phyloP scores from a whole-genome alignment of 2,888 invertebrate species.

The Scaptomyza tumidula region DNA sequence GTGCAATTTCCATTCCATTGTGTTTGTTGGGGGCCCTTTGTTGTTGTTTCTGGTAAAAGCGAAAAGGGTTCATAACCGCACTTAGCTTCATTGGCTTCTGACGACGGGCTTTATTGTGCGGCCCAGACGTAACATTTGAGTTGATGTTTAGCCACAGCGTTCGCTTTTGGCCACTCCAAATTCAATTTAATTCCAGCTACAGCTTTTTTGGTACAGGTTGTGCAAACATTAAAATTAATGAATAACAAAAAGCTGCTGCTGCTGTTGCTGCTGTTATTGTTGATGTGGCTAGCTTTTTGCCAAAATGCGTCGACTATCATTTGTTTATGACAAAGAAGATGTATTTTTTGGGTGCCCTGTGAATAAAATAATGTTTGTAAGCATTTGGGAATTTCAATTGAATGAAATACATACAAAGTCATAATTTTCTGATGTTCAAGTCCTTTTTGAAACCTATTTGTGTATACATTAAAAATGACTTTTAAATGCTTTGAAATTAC shows the following conservation, averaged over 20 bases:
- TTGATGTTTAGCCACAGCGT: slow-evolving; percentile 47
- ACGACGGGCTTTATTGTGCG: slow-evolving; percentile 61
- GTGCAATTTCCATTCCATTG: slow-evolving; percentile 22
- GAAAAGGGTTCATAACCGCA: slow-evolving; percentile 80
- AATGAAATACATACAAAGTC: background rate
- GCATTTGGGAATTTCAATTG: background rate
- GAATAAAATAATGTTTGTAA: background rate
- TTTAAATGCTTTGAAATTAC: slow-evolving; percentile 42
- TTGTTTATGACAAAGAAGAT: background rate
- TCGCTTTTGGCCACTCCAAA: slow-evolving; percentile 57
- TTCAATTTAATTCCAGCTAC: slow-evolving; percentile 70
- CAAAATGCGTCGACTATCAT: slow-evolving; percentile 1
- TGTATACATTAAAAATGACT: slow-evolving; percentile 28
- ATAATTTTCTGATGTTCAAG: background rate
- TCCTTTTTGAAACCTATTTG: slow-evolving; percentile 39
- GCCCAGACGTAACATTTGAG: slow-evolving; percentile 64
- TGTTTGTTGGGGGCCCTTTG: slow-evolving; percentile 44
- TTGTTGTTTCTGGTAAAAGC: slow-evolving; percentile 63
- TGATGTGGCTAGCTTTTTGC: slow-evolving; percentile 31
- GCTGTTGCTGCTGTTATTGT: slow-evolving; percentile 7
- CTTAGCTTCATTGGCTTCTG: slow-evolving; percentile 76
- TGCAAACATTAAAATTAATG: slow-evolving; percentile 83
- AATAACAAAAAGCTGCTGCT: slow-evolving; percentile 73
- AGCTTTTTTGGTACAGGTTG: slow-evolving; percentile 57
- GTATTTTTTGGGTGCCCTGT: background rate